These are phyloP conservation scores for Syngnathus typhle DNA, from an alignment of 2,113 vertebrate species.

Conservation along the genomic window DNA sequence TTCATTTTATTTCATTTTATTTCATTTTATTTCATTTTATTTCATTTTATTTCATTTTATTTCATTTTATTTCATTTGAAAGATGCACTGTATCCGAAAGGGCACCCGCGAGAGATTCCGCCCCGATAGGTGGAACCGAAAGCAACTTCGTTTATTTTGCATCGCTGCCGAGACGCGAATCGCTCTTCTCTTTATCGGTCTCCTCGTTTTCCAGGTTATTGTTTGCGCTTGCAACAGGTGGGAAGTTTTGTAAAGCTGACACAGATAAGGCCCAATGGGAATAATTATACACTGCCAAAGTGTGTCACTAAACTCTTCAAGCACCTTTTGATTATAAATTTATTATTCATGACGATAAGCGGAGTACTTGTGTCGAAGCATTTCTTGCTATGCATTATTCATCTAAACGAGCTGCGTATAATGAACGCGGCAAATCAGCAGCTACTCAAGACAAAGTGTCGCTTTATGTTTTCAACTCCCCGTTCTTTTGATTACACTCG, in stretches of 20 bases:
- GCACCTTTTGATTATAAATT: constrained; percentile 58
- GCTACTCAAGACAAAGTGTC: constrained; percentile 29
- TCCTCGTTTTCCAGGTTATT: background rate
- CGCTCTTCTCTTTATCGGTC: background rate
- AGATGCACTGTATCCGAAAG: background rate
- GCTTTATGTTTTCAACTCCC: constrained; percentile 35
- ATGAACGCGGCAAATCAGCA: constrained; percentile 47
- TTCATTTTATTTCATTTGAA: background rate
- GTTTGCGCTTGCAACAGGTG: background rate
- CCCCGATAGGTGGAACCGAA: background rate
- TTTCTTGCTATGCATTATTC: constrained; percentile 63
- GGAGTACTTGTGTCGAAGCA: constrained; percentile 54
- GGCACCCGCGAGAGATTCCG: too few relatives aligned
- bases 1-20: too few relatives aligned
- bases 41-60: too few relatives aligned
- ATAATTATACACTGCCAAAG: constrained; percentile 28
- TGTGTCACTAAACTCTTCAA: constrained; percentile 46
- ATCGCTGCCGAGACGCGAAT: background rate
- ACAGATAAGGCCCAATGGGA: constrained; percentile 21
- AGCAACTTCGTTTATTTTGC: background rate
- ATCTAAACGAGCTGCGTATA: constrained; percentile 53
- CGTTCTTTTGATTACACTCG: constrained; percentile 8
- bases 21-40: too few relatives aligned
- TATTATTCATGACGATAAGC: constrained; percentile 61
- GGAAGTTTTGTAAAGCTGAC: constrained; percentile 8